Evolutionary conservation across 2,888 invertebrate species (phyloP), one percentile per base, ranked within the genome.

Genomic region (Eucera pruinosa): DNA sequence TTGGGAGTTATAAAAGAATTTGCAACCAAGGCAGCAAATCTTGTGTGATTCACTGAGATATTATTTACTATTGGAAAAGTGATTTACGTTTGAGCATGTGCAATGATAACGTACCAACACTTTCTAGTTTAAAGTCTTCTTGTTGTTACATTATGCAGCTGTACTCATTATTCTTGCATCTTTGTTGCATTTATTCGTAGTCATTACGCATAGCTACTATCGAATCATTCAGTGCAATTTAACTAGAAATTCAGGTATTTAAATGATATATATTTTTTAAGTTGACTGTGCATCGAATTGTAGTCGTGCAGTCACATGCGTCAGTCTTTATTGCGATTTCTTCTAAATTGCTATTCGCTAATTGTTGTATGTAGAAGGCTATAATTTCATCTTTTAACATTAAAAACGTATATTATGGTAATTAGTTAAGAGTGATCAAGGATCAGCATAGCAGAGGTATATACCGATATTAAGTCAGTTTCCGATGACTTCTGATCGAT

Each of bases 171-270:
- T 27, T 18, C 52, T 61, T 55, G 61, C 61, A 50, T 75, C 55
- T 75, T 62, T 72, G 58, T 85, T 83, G 84, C 81, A 84, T 84
- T 84, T 85, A 78, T 73, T 54, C 60, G 20, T 66, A 73, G 54
- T 72, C 58, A 27, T 47, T 66, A 55, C 11, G 45, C n/a, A 67
- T 67, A 81, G 65, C 61, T 72, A 75, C 9, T 78, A 68, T 62
- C 27, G 47, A 70, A 45, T 68, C 43, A 36, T 60, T 69, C 57
- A 74, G 81, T 81, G 81, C 81, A 81, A 81, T 81, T 78, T 52
- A 71, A 70, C 11, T 58, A 68, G 39, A 58, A 69, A 61, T 23
- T 62, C 68, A 33, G 25, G 57, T 70, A 62, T 58, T n/a, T 62
- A 60, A 60, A 50, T 30, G 39, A 52, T 52, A 55, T 55, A 36